phyloP scores from a whole-genome alignment of 2,113 vertebrate species.

The Climacteris rufus region DNA sequence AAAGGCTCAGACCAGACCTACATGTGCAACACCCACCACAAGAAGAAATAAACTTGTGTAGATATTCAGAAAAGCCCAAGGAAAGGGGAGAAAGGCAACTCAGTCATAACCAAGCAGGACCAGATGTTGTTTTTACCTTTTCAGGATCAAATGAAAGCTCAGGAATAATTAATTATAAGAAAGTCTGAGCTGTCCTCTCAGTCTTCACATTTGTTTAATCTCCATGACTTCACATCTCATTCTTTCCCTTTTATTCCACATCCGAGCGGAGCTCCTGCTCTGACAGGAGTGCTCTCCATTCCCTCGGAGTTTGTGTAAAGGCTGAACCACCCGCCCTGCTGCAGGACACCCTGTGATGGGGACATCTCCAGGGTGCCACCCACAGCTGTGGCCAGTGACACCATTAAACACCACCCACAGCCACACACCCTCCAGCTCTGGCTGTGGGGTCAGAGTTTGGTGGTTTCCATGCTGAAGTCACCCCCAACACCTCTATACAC shows the following conservation, averaged over 20 bases:
- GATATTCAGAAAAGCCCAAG: not conserved
- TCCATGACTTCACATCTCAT: not conserved
- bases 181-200: not conserved
- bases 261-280: not conserved
- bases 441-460: not conserved
- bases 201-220: not conserved
- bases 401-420: rapidly evolving
- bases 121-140: not conserved
- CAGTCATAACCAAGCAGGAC: rapidly evolving
- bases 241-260: not conserved
- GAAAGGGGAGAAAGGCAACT: not conserved
- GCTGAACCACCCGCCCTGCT: not conserved
- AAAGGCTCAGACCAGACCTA: not conserved
- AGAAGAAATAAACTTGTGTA: not conserved
- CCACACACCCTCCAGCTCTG: not conserved
- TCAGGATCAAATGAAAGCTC: not conserved
- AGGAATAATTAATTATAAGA: not conserved
- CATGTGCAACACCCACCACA: rapidly evolving
- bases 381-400: not conserved
- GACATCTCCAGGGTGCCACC: not conserved
- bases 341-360: not conserved
- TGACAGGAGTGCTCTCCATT: not conserved
- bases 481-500: not conserved
- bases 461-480: not conserved
- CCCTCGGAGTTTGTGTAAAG: not conserved